Base-by-base conservation (phyloP, 2,888 invertebrate species). In the Stegana nigrithorax region DNA sequence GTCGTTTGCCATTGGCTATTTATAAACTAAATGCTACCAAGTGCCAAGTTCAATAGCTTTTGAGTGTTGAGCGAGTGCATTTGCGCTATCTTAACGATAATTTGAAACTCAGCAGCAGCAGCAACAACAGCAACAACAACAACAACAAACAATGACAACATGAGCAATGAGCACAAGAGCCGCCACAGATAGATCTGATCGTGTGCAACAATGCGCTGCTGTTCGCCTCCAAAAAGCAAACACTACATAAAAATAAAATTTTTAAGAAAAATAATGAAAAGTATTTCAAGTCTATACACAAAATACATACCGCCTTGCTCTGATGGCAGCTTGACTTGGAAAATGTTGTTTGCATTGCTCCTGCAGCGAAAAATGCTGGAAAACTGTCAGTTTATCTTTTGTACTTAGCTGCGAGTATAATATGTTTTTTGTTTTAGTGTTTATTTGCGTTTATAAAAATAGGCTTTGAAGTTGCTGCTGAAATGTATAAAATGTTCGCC, bases 31-130 rank as follows among this genome's bases (percentile, higher is more conserved):
- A 65, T 59, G 60, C 63, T 68, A 61, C 68, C 75, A 79, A 71
- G 70, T 77, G 74, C 79, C 73, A 78, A 76, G 79, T 78, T 78
- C 75, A 75, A 76, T 78, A 77, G 75, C 79, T 74, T 68, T 67
- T 71, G 27, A 21, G 53, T 36, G 32, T 12, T 55, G 53, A 27
- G 51, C 27, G 45, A 45, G n/a, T 36, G 32, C 32, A 39, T 50
- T 50, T 50, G 47, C 7, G 50, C 50, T 50, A 50, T 50, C 50
- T 50, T 50, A n/a, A n/a, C n/a, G n/a, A n/a, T 50, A 50, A 50
- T 26, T 50, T 50, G 25, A 50, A 50, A 50, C 50, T 50, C 50
- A 26, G 25, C 50, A 50, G 25, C 50, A 8, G n/a, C 50, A 26
- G 3, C 26, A 47, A 5, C 47, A 47, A 8, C 50, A 25, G 12